Evolutionary conservation across 2,888 invertebrate species (phyloP), one percentile per base, ranked within the genome.

Genomic region (Perithous albicinctus): DNA sequence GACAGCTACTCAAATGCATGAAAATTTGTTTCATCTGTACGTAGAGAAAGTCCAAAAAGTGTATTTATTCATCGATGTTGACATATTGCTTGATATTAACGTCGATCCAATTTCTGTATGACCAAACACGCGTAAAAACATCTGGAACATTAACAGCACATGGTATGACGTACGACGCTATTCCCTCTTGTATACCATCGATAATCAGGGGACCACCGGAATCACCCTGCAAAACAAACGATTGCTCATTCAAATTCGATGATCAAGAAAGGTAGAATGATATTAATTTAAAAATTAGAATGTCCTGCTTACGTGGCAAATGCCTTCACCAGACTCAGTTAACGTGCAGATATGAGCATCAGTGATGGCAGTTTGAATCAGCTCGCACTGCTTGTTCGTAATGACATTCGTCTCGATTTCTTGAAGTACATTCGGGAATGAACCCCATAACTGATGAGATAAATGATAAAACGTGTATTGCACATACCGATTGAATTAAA

Each of bases 271-370:
- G n/a, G n/a, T n/a, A n/a, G n/a, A n/a, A n/a, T n/a, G n/a, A n/a
- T n/a, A n/a, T n/a, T n/a, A n/a, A n/a, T n/a, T n/a, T n/a, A n/a
- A n/a, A n/a, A n/a, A n/a, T n/a, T n/a, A n/a, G n/a, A n/a, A n/a
- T n/a, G n/a, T n/a, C n/a, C n/a, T 46, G 88, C 89, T 89, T 51
- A 91, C 91, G 63, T 89, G 80, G 54, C 91, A 91, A 5, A 88
- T 88, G 35, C 91, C 91, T 85, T 91, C 86, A 7, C 88, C 88
- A 32, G 4, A 3, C 78, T 85, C 86, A 1, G 88, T 90, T n/a
- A 87, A 84, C 7, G 90, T 88, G 63, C 91, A 91, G 29, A 91
- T 88, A 23, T 90, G 89, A 1, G 82, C 73, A 0, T 72, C 43
- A 0, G 54, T 75, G 6, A 89, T 82, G 15, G 0, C 0, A 12